Evolutionary conservation across 2,113 vertebrate genomes (phyloP), one percentile per base, ranked within the genome.

Genomic region (Tachysurus fulvidraco): DNA sequence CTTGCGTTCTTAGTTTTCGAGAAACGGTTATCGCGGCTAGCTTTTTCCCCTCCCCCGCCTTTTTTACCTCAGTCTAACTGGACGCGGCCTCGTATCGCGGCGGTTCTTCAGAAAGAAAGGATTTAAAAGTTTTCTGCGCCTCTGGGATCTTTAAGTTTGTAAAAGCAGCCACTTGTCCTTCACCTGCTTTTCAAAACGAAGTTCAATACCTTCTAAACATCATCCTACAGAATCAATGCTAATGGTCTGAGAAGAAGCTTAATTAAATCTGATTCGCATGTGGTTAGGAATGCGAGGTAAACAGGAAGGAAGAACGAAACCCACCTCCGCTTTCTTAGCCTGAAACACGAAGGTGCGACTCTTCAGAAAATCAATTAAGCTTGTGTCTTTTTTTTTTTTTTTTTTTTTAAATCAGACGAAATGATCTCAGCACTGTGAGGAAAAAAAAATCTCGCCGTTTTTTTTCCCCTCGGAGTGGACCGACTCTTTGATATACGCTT

Each of bases 401-500:
- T 57, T 79, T 19, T n/a, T 14, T 76, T 76, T 76, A 17, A 3
- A 71, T 77, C 57, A 55, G 2, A 62, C 28, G 28, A 82, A 86
- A 28, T 84, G 82, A 55, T 55, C 11, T 23, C 67, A 28, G 41
- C 69, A 52, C 74, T 21, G 21, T 62, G 62, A 83, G 41, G 54
- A 36, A 44, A 79, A 30, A n/a, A n/a, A n/a, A n/a, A 19, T 28
- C 19, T n/a, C 69, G 36, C 36, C 36, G 36, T 36, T 28, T 36
- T 30, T 84, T 74, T 41, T 62, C 50, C 30, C 52, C 19, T 59
- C 8, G n/a, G 59, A 55, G 28, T 83, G 83, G 28, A 89, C 64
- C 21, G 80, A 62, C 76, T 84, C 88, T 91, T 91, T 89, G 88
- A 89, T 88, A 81, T 65, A 55, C 62, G 78, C 78, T 88, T 89